Conservation (phyloP, 2,797 vertebrate genomes). For the Phrynocephalus forsythii region DNA sequence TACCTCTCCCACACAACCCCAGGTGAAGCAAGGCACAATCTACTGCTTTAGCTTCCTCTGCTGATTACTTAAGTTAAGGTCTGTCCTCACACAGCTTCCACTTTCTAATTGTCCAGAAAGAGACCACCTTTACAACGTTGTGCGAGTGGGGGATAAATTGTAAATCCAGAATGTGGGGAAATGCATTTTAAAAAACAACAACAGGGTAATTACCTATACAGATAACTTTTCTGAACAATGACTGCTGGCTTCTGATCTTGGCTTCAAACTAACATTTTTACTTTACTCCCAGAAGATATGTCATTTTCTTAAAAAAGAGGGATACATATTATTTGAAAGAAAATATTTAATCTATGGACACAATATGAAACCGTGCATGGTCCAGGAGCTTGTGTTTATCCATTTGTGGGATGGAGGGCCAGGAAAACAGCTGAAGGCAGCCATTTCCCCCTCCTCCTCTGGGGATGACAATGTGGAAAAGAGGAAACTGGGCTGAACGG, state of each 20-base stretch:
- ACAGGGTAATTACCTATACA: too few relatives aligned
- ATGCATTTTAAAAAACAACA: too few relatives aligned
- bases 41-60: too few relatives aligned
- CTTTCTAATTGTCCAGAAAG: too few relatives aligned
- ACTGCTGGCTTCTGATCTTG: neutral
- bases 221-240: neutral
- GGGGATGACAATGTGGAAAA: neutral
- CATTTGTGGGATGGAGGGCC: neutral
- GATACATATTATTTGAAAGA: neutral
- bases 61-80: too few relatives aligned
- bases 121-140: too few relatives aligned
- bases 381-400: neutral
- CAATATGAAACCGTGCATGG: neutral
- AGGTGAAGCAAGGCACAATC: too few relatives aligned
- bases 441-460: neutral
- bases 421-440: neutral
- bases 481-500: neutral
- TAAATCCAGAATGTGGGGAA: too few relatives aligned
- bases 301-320: neutral
- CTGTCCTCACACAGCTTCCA: too few relatives aligned
- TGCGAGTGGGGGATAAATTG: too few relatives aligned
- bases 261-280: too few relatives aligned
- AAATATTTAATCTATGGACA: neutral
- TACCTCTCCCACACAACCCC: too few relatives aligned
- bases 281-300: neutral